phyloP scores from a whole-genome alignment of 2,888 invertebrate genomes.

The Apamea sordens region DNA sequence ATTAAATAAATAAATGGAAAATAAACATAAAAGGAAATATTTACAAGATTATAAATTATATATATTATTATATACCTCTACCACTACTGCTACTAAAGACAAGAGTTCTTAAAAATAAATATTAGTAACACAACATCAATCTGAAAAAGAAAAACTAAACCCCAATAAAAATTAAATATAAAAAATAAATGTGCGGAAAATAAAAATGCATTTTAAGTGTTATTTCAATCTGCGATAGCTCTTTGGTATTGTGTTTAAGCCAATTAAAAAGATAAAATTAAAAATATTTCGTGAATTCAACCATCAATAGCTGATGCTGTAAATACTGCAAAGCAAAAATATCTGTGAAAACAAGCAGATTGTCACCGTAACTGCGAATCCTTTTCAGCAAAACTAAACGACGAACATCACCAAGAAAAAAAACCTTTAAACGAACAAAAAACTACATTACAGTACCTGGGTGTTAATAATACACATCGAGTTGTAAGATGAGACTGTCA shows the following conservation, averaged over 20 bases:
- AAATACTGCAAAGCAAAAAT: slow-evolving; percentile 43
- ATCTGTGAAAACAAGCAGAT: slow-evolving; percentile 39
- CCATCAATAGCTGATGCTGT: slow-evolving; percentile 18
- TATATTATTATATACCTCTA: slow-evolving; percentile 47
- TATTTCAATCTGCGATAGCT: slow-evolving; percentile 24
- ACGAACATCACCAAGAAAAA: slow-evolving; percentile 25
- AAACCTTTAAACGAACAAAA: slow-evolving; percentile 25
- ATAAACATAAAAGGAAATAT: slow-evolving; percentile 40
- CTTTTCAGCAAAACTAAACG: slow-evolving; percentile 24
- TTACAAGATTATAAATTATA: slow-evolving; percentile 33
- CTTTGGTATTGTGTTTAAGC: slow-evolving; percentile 40
- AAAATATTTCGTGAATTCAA: neutral
- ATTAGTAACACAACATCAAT: slow-evolving; percentile 42
- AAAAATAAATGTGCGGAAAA: neutral
- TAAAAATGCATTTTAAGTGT: neutral
- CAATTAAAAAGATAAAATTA: neutral
- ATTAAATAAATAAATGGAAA: slow-evolving; percentile 34
- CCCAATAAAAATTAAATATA: neutral
- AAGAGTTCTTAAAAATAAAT: slow-evolving; percentile 1
- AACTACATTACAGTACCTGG: slow-evolving; percentile 3
- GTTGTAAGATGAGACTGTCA: neutral
- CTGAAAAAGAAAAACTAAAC: slow-evolving; percentile 45
- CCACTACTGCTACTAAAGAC: slow-evolving; percentile 24
- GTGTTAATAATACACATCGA: neutral
- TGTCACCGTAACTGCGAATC: slow-evolving; percentile 19